These are phyloP conservation scores for Diabrotica undecimpunctata DNA, from an alignment of 1,140 invertebrate genomes.

Conservation along the genomic window DNA sequence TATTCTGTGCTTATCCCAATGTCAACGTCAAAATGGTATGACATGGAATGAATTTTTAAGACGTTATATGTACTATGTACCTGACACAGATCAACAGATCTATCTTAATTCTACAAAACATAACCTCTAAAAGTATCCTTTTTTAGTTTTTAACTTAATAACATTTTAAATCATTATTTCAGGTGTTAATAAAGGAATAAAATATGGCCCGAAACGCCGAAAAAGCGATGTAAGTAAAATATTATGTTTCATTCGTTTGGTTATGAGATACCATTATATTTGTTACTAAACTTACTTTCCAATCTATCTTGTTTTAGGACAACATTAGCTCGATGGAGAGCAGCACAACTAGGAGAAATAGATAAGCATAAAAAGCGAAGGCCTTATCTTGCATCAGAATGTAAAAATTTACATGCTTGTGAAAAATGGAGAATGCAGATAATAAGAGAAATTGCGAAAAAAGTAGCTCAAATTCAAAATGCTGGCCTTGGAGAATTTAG, in stretches of 20 bases:
- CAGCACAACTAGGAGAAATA: constrained; percentile 84
- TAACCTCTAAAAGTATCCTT: too few relatives aligned
- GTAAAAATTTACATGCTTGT: constrained; percentile 81
- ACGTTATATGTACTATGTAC: too few relatives aligned
- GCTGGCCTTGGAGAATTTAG: constrained; percentile 97
- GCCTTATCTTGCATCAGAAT: constrained; percentile 92
- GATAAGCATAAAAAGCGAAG: constrained; percentile 76
- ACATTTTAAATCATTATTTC: too few relatives aligned
- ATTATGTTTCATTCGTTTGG: too few relatives aligned
- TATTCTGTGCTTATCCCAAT: too few relatives aligned
- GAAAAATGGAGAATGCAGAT: constrained; percentile 96
- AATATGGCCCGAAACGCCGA: constrained; percentile 72
- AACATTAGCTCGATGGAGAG: constrained; percentile 90
- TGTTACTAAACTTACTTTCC: background rate
- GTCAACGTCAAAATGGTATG: too few relatives aligned
- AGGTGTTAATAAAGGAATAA: background rate
- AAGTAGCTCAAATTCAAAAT: constrained; percentile 99
- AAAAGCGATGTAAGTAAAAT: constrained; percentile 74
- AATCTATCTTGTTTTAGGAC: constrained; percentile 67
- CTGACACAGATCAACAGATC: too few relatives aligned
- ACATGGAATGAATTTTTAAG: too few relatives aligned
- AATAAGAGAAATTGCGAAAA: constrained; percentile 94
- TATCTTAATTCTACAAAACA: too few relatives aligned
- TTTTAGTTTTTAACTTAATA: too few relatives aligned
- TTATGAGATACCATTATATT: background rate